phyloP scores from a whole-genome alignment of 37 sponge, comb jelly and placozoan species.

The Theonella swinhoei region DNA sequence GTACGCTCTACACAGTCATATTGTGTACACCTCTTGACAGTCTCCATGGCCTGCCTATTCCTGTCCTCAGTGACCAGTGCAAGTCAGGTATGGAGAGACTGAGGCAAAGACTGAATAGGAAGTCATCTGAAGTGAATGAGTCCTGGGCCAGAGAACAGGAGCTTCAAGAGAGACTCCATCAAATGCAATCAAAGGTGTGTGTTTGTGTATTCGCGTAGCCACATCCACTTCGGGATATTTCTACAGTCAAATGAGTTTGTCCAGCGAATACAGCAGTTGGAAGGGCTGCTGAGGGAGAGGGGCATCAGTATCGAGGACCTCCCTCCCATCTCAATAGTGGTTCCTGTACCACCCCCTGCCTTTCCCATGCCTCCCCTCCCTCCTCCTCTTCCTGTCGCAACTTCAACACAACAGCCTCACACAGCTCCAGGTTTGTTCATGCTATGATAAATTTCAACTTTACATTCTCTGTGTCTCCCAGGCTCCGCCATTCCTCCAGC shows the following conservation, averaged over 20 bases:
- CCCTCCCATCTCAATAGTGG: neutral
- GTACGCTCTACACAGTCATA: neutral
- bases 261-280: constrained; percentile 23
- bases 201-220: too few relatives aligned
- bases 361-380: constrained; percentile 39
- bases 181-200: constrained; percentile 20
- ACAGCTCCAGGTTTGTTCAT: neutral
- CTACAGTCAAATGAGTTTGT: constrained; percentile 29
- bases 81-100: constrained; percentile 36
- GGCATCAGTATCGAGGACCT: constrained; percentile 54
- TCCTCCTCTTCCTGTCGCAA: constrained; percentile 31
- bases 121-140: constrained; percentile 34
- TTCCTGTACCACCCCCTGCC: constrained; percentile 41
- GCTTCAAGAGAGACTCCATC: constrained; percentile 1
- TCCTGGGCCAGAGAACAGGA: constrained; percentile 38
- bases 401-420: constrained; percentile 4
- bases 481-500: constrained; percentile 32
- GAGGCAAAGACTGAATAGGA: constrained; percentile 43
- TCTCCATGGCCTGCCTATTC: neutral
- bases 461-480: too few relatives aligned
- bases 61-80: constrained; percentile 31
- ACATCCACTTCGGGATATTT: neutral
- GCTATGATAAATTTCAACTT: neutral
- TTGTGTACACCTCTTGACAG: neutral
- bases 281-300: constrained; percentile 30